Percentiles rank a stretch among this genome's conserved stretches.
These are phyloP conservation scores for Trissonchulus latispiculum DNA, from an alignment of 2,888 invertebrate species.

Conservation along the genomic window DNA sequence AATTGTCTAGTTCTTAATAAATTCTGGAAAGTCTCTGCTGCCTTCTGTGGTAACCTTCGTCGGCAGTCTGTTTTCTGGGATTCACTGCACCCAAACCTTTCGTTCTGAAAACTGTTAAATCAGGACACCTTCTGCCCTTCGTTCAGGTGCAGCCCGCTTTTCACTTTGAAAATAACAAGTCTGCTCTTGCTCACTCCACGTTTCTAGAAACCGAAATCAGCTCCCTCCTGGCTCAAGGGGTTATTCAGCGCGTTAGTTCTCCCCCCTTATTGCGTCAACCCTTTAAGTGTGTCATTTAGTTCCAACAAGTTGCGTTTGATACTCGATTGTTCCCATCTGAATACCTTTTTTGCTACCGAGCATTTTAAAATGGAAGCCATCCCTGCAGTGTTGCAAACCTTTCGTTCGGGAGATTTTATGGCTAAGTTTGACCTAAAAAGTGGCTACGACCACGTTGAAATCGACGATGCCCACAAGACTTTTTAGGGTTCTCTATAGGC, in stretches of 20 bases:
- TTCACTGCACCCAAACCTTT: neutral
- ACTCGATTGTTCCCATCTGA: neutral
- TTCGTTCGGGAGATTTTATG: neutral
- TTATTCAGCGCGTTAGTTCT: neutral
- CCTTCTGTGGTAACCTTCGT: too few relatives aligned
- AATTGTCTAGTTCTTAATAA: too few relatives aligned
- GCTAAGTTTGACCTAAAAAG: neutral
- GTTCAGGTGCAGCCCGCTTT: neutral
- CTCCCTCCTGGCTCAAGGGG: neutral
- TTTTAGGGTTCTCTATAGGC: neutral
- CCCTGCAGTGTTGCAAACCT: neutral
- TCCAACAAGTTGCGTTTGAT: neutral
- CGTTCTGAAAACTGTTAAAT: neutral
- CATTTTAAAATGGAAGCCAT: neutral
- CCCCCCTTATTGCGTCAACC: neutral
- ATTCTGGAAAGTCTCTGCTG: too few relatives aligned
- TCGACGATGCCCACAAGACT: neutral
- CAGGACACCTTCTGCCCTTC: neutral
- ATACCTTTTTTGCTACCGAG: neutral
- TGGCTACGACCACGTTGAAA: neutral
- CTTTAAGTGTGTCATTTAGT: neutral
- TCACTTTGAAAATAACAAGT: neutral
- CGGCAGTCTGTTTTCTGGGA: neutral
- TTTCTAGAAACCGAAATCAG: neutral
- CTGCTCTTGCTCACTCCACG: neutral